Conservation (phyloP, 2,797 vertebrate genomes). For the Myotis pilosus region DNA sequence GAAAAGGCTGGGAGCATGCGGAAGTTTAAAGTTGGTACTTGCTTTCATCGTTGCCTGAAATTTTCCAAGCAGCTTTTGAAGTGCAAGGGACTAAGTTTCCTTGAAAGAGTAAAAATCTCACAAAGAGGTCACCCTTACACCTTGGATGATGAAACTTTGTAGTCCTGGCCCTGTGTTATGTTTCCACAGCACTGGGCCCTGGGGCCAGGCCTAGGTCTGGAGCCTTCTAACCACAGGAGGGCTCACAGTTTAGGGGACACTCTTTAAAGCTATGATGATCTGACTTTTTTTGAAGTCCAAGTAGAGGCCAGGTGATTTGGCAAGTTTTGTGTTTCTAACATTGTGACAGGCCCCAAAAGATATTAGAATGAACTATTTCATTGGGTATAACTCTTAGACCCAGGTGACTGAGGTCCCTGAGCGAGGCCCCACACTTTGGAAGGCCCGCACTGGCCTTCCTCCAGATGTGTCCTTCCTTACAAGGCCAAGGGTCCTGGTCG, state of each 20-base stretch:
- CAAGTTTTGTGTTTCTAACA: not conserved
- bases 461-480: not conserved
- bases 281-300: not conserved
- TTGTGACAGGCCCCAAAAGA: not conserved
- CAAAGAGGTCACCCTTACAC: constrained; percentile 36
- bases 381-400: not conserved
- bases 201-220: not conserved
- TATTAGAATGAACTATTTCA: not conserved
- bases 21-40: constrained; percentile 43
- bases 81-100: not conserved
- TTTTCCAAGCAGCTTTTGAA: constrained; percentile 42
- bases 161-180: not conserved
- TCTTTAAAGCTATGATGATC: not conserved
- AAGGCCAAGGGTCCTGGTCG: not conserved
- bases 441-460: not conserved
- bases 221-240: not conserved
- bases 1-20: constrained; percentile 46
- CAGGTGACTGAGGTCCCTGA: not conserved
- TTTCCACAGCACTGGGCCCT: not conserved
- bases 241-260: not conserved
- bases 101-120: constrained; percentile 11
- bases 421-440: too few species aligned
- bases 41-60: constrained; percentile 53
- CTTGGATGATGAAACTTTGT: not conserved
- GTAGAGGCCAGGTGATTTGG: not conserved